A percentile compares a stretch with the other conserved stretches of the same genome.
Evolutionary conservation across 2,888 invertebrate genomes (phyloP).

Genomic region (Aporophyla nigra): DNA sequence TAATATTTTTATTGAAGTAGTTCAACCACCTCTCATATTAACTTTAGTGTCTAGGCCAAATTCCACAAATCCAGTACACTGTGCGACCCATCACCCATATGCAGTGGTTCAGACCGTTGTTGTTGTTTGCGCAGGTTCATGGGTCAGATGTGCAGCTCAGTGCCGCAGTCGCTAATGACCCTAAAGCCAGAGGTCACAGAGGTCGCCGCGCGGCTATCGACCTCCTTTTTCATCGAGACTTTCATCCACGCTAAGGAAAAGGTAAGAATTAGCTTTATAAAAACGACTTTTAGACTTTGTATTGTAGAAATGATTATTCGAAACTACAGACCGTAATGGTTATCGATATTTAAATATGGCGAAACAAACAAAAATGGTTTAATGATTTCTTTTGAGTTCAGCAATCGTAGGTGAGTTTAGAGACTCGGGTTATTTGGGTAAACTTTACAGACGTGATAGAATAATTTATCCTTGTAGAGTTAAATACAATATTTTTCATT

Average conservation of each 20-base stretch:
- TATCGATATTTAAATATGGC: not conserved
- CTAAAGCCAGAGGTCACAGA: constrained; percentile 95
- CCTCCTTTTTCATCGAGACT: constrained; percentile 98
- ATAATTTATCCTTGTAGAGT: not conserved
- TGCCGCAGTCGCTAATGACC: constrained; percentile 96
- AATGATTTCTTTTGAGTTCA: not conserved
- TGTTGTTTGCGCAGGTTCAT: constrained; percentile 93
- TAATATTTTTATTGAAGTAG: too few relatives aligned
- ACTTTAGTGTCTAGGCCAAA: too few relatives aligned
- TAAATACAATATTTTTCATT: not conserved
- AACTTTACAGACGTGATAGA: not conserved
- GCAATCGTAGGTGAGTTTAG: fast-evolving
- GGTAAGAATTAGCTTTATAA: constrained; percentile 82
- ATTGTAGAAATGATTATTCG: not conserved
- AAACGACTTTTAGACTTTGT: not conserved
- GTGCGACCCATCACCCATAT: too few relatives aligned
- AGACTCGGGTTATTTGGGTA: not conserved
- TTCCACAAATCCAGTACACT: too few relatives aligned
- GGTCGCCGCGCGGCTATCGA: constrained; percentile 96
- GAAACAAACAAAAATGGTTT: not conserved
- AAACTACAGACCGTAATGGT: not conserved
- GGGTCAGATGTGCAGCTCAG: constrained; percentile 98
- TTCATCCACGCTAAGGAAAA: constrained; percentile 99
- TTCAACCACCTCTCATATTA: too few relatives aligned
- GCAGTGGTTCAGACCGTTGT: not conserved